Conservation (phyloP, 2,888 invertebrate genomes). For the Cryptus viduatorius region DNA sequence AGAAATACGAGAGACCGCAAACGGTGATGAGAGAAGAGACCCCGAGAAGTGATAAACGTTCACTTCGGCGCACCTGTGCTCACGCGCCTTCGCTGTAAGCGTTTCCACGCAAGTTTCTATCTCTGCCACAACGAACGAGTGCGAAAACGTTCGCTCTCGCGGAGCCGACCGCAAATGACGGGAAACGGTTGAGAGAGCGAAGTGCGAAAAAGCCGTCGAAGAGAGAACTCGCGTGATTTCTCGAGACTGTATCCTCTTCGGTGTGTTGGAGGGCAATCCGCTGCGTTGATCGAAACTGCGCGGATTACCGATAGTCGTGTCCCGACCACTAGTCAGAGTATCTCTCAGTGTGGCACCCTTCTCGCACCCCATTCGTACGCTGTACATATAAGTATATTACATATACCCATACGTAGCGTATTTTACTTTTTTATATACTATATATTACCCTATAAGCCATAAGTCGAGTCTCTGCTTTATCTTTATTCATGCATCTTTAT, state of each 20-base stretch:
- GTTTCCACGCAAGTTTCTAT: constrained; percentile 54
- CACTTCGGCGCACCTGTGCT: constrained; percentile 61
- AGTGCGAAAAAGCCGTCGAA: constrained; percentile 34
- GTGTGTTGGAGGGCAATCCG: neutral
- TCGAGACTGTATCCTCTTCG: constrained; percentile 13
- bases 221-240: constrained; percentile 43
- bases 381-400: neutral
- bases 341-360: constrained; percentile 24
- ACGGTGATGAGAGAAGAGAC: constrained; percentile 66
- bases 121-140: constrained; percentile 37
- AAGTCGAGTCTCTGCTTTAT: constrained; percentile 53
- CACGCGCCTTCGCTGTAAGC: constrained; percentile 23
- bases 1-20: constrained; percentile 59
- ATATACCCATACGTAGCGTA: neutral
- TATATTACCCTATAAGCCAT: constrained; percentile 26
- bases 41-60: constrained; percentile 63
- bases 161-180: constrained; percentile 62
- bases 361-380: constrained; percentile 32
- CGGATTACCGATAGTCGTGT: constrained; percentile 61
- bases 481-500: constrained; percentile 67
- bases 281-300: constrained; percentile 49
- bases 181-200: constrained; percentile 52
- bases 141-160: constrained; percentile 39
- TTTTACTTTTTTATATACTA: constrained; percentile 22
- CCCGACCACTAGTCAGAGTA: constrained; percentile 16